phyloP scores from a whole-genome alignment of 2,113 vertebrate species.

The Hystrix cristata region DNA sequence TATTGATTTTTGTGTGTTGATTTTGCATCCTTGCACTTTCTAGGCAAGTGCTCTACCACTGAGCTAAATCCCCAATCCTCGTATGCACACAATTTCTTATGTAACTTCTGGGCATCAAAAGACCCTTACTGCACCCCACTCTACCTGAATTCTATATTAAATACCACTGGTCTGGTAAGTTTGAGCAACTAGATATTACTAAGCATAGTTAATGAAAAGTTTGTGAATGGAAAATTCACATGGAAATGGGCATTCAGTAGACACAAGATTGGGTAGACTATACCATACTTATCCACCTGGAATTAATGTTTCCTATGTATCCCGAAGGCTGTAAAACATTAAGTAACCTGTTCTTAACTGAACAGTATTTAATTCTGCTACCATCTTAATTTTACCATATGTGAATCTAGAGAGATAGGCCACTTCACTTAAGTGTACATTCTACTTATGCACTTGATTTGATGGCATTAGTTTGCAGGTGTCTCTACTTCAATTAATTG shows the following conservation, averaged over 20 bases:
- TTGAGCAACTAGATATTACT: background rate
- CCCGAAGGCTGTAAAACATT: constrained; percentile 9
- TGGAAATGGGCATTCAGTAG: background rate
- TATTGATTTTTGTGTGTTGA: too few species aligned
- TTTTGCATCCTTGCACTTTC: too few species aligned
- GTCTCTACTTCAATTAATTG: constrained; percentile 82
- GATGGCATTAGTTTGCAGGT: constrained; percentile 77
- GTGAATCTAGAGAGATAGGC: constrained; percentile 52
- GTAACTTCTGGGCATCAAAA: background rate
- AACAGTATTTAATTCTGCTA: constrained; percentile 59
- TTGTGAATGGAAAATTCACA: background rate
- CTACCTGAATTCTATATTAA: constrained; percentile 26
- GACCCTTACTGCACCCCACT: background rate
- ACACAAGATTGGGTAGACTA: background rate
- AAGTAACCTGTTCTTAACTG: constrained; percentile 12
- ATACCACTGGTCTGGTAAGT: background rate
- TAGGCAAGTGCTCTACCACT: too few species aligned
- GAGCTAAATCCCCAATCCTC: too few species aligned
- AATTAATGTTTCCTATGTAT: constrained; percentile 25
- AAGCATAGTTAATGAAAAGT: constrained; percentile 14
- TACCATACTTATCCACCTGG: background rate
- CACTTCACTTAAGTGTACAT: constrained; percentile 72
- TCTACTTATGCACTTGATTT: constrained; percentile 76
- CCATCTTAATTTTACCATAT: constrained; percentile 55
- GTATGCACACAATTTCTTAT: background rate